Percentiles rank a stretch among this genome's conserved stretches.
phyloP scores from a whole-genome alignment of 2,113 vertebrate genomes.

The Eonycteris spelaea region DNA sequence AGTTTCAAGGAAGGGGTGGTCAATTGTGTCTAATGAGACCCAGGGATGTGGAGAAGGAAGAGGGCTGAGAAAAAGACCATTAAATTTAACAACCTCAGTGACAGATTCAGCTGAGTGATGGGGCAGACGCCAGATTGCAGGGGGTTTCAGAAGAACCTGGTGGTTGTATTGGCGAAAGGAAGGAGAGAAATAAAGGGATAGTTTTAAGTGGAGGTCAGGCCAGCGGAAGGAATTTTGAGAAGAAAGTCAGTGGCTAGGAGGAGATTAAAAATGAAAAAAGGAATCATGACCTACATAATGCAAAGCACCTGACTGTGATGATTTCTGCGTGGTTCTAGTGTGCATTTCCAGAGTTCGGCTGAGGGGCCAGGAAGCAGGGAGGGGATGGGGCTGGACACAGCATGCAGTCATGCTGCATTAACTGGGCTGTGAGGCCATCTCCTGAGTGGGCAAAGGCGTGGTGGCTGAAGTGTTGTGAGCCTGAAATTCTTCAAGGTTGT shows the following conservation, averaged over 20 bases:
- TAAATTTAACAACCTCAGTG: conserved; percentile 30
- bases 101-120: conserved; percentile 39
- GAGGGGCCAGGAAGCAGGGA: neutral
- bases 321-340: neutral
- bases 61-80: conserved; percentile 16
- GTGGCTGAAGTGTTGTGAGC: neutral
- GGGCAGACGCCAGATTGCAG: neutral
- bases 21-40: conserved; percentile 47
- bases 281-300: neutral
- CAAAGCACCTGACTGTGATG: neutral
- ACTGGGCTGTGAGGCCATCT: neutral
- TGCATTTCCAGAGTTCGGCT: neutral
- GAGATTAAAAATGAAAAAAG: conserved; percentile 23
- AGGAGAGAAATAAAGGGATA: neutral
- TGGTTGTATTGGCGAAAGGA: neutral
- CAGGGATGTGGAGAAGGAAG: conserved; percentile 45
- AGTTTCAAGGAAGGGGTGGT: conserved; percentile 2
- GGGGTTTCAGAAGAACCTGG: neutral
- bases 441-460: neutral
- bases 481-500: neutral
- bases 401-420: neutral
- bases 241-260: neutral
- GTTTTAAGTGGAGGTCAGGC: neutral
- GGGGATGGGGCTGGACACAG: neutral
- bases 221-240: neutral